Evolutionary conservation across 2,113 vertebrate genomes (phyloP), one percentile per base, ranked within the genome.

Genomic region (Marmota flaviventris): DNA sequence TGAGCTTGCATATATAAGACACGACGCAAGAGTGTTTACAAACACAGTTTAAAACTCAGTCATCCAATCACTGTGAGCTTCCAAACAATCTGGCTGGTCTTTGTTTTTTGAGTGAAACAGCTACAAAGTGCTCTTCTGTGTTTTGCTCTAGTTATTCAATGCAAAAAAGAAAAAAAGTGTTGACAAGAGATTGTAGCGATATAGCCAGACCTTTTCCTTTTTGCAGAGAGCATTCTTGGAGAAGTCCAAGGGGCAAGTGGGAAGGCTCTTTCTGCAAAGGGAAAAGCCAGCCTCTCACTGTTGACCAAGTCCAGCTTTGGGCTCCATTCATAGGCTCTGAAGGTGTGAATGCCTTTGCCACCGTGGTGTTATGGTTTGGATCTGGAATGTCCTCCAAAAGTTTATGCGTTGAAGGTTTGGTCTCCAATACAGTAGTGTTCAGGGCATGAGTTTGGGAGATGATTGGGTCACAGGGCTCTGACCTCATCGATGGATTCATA

Each of bases 111-210:
- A 93, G 76, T 85, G 77, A 95, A 85, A 79, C 20, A 72, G 90
- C 84, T 95, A 77, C 96, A 97, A 97, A 92, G 83, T 94, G 95
- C 94, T 82, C 39, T 69, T 73, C 65, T 88, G 27, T 58, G 77
- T 89, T 96, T 93, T 91, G 37, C 72, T 96, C 88, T 85, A 58
- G 65, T 93, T 97, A 94, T 75, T 81, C 89, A 91, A 91, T 58
- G 51, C 32, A 58, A 90, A 76, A 84, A 20, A 45, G n/a, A 89
- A 53, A 84, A 25, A 79, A 79, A 45, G 29, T 94, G 65, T 92
- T 69, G 67, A 92, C 72, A 90, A 65, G 48, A 88, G 94, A 37
- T 87, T 51, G 51, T 79, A 42, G 56, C 75, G 61, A 85, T 27
- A 45, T 9, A 76, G 73, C 69, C 75, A 20, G 22, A 67, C 3